These are phyloP conservation scores for Macropis europaea DNA, from an alignment of 2,888 invertebrate genomes.

Conservation along the genomic window DNA sequence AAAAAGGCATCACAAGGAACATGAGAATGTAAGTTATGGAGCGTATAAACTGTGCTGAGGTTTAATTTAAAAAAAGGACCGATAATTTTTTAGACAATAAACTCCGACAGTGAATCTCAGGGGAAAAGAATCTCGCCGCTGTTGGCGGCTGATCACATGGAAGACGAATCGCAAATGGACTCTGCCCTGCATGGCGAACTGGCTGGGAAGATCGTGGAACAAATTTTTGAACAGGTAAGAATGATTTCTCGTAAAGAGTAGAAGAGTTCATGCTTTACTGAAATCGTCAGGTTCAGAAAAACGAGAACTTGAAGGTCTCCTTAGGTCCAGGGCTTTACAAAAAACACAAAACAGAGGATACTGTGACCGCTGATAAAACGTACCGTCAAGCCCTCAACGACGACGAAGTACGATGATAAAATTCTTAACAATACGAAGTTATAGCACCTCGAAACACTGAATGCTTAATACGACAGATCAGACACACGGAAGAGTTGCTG, in stretches of 20 bases:
- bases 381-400: constrained; percentile 55
- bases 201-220: constrained; percentile 71
- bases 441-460: background rate
- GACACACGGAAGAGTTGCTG: constrained; percentile 65
- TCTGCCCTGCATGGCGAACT: constrained; percentile 67
- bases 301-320: constrained; percentile 58
- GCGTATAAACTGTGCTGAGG: background rate
- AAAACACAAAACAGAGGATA: constrained; percentile 56
- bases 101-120: constrained; percentile 23
- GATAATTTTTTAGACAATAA: constrained; percentile 42
- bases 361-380: constrained; percentile 44
- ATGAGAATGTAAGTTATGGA: constrained; percentile 32
- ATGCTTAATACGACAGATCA: constrained; percentile 42
- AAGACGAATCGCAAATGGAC: constrained; percentile 70
- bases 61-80: constrained; percentile 22
- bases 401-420: constrained; percentile 50
- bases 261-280: background rate
- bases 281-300: constrained; percentile 60
- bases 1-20: constrained; percentile 6
- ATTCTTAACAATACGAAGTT: background rate
- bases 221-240: constrained; percentile 68
- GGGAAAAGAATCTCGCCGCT: constrained; percentile 48
- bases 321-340: constrained; percentile 66
- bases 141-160: constrained; percentile 56
- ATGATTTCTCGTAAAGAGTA: background rate